phyloP scores from a whole-genome alignment of 2,888 invertebrate genomes.

The Byasa hedistus region DNA sequence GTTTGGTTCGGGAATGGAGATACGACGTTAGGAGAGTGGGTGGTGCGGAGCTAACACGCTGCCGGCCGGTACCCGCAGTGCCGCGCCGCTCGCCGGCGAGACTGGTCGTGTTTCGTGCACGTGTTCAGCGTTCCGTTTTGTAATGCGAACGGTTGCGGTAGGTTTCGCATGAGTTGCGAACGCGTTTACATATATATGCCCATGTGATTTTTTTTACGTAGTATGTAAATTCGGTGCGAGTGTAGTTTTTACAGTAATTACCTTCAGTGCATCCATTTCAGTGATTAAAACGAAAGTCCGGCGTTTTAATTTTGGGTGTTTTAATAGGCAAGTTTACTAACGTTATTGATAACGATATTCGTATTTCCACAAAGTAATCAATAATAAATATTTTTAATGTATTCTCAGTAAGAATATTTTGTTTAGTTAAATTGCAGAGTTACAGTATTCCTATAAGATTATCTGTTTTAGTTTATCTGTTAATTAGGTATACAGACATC shows the following conservation, averaged over 20 bases:
- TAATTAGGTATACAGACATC: too few species aligned
- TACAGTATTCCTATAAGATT: neutral
- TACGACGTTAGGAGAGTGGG: constrained; percentile 57
- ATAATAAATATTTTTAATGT: neutral
- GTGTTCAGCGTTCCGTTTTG: constrained; percentile 43
- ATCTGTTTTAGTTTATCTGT: too few species aligned
- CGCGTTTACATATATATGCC: constrained; percentile 44
- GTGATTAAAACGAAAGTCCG: constrained; percentile 33
- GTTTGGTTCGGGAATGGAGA: constrained; percentile 42
- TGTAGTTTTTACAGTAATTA: constrained; percentile 33
- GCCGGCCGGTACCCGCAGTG: constrained; percentile 69
- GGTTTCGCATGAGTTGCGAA: constrained; percentile 52
- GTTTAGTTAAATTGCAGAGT: too few species aligned
- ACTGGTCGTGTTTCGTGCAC: constrained; percentile 50
- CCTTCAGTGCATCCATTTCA: constrained; percentile 29
- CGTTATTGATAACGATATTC: constrained; percentile 22
- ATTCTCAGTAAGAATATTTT: too few species aligned
- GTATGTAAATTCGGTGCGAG: constrained; percentile 33
- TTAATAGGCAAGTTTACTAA: constrained; percentile 33
- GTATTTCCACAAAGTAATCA: constrained; percentile 22
- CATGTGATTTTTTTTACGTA: constrained; percentile 43
- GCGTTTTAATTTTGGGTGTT: constrained; percentile 32
- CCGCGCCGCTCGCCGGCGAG: constrained; percentile 68
- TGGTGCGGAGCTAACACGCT: constrained; percentile 59
- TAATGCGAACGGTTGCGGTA: constrained; percentile 66